Percentiles rank a stretch among this genome's conserved stretches.
These are phyloP conservation scores for Xenentodon cancila DNA, from an alignment of 2,797 vertebrate genomes.

Conservation along the genomic window DNA sequence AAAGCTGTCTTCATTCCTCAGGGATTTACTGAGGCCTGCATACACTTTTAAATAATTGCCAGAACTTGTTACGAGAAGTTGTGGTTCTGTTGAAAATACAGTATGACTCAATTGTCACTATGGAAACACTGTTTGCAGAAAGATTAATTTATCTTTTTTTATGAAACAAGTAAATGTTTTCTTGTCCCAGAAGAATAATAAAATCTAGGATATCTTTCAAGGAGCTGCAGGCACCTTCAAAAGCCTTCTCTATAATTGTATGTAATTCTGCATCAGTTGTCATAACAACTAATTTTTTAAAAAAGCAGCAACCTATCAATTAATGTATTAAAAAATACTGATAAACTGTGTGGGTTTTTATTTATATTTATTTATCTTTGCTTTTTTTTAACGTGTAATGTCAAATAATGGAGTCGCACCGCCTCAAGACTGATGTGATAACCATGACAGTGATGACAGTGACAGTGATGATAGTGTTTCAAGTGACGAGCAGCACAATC, in stretches of 20 bases:
- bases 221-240: neutral
- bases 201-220: no score
- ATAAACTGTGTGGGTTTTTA: no score
- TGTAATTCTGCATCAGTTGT: no score
- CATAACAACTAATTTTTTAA: no score
- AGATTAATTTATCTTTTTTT: no score
- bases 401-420: slow-evolving; percentile 8
- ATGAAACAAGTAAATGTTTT: no score
- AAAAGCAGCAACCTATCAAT: no score
- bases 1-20: slow-evolving; percentile 5
- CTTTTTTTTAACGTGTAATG: neutral
- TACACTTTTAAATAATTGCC: slow-evolving; percentile 2
- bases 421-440: slow-evolving; percentile 14
- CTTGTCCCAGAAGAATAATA: no score
- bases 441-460: slow-evolving; percentile 34
- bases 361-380: no score
- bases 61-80: slow-evolving; percentile 4
- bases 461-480: slow-evolving; percentile 42
- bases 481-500: slow-evolving; percentile 56
- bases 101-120: slow-evolving; percentile 1
- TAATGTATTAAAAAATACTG: no score
- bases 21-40: slow-evolving; percentile 22
- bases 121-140: neutral
- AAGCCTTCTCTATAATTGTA: neutral
- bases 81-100: slow-evolving; percentile 12